Percentiles rank a stretch among this genome's conserved stretches.
phyloP scores from a whole-genome alignment of 2,888 invertebrate species.

The Brachypterus glaber region DNA sequence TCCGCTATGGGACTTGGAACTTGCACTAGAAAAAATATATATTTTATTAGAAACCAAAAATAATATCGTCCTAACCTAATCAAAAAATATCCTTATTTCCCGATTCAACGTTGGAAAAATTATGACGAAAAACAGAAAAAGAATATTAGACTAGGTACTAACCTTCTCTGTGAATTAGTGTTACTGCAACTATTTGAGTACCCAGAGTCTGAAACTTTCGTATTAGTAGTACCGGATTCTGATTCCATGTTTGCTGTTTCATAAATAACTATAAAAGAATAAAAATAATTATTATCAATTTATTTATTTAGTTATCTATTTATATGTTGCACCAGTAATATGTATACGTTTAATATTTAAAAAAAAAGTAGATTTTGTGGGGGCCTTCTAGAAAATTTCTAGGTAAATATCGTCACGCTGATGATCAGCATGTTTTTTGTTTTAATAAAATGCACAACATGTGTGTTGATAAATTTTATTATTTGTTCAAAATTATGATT shows the following conservation, averaged over 20 bases:
- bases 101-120: not conserved
- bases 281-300: not conserved
- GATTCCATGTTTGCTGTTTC: constrained; percentile 35
- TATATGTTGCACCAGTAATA: not conserved
- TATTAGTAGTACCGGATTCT: constrained; percentile 49
- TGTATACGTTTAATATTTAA: too few relatives aligned
- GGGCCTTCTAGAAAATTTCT: too few relatives aligned
- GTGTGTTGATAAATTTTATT: too few relatives aligned
- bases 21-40: constrained; percentile 46
- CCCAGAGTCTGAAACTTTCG: constrained; percentile 68
- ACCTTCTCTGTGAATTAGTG: constrained; percentile 76
- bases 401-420: too few relatives aligned
- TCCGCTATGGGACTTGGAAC: constrained; percentile 67
- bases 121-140: not conserved
- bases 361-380: too few relatives aligned
- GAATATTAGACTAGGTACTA: constrained; percentile 11
- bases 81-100: too few relatives aligned
- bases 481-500: too few relatives aligned
- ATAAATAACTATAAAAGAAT: not conserved
- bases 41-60: constrained; percentile 6
- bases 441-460: too few relatives aligned
- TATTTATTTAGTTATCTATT: not conserved
- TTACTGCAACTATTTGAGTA: constrained; percentile 76
- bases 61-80: too few relatives aligned
- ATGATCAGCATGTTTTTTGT: too few relatives aligned